These are phyloP conservation scores for Mercenaria mercenaria DNA, from an alignment of 1,140 invertebrate species.

Conservation along the genomic window DNA sequence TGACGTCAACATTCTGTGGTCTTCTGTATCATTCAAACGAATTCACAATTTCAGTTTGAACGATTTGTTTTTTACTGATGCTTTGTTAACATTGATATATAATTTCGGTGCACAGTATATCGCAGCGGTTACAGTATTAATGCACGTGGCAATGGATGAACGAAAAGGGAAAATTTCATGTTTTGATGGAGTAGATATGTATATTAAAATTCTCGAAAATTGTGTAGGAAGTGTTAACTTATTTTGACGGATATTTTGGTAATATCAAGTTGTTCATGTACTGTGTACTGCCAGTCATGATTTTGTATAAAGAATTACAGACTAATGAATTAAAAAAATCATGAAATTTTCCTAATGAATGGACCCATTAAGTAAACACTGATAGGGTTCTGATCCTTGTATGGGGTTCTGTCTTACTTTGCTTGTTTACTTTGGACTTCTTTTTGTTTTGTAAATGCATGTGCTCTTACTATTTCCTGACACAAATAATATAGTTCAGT, in stretches of 20 bases:
- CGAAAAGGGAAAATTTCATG: constrained; percentile 10
- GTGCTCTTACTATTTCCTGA: background rate
- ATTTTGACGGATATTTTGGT: no score
- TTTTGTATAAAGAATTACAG: no score
- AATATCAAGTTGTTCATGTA: no score
- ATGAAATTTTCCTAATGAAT: constrained; percentile 3
- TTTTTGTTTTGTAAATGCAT: background rate
- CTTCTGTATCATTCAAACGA: background rate
- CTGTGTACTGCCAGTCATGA: no score
- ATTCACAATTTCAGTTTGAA: background rate
- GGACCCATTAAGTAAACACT: background rate
- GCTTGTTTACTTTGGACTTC: constrained; percentile 4
- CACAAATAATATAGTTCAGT: no score
- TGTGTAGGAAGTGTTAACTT: no score
- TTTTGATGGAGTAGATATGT: no score
- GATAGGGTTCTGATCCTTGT: constrained; percentile 29
- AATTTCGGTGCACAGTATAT: background rate
- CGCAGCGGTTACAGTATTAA: background rate
- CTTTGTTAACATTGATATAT: background rate
- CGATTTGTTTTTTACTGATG: background rate
- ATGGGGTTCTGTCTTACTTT: constrained; percentile 21
- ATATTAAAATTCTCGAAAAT: no score
- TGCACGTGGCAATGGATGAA: background rate
- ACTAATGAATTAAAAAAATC: no score
- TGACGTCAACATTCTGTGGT: background rate